Conservation (phyloP, 2,888 invertebrate genomes). For the Leptodirus hochenwartii region DNA sequence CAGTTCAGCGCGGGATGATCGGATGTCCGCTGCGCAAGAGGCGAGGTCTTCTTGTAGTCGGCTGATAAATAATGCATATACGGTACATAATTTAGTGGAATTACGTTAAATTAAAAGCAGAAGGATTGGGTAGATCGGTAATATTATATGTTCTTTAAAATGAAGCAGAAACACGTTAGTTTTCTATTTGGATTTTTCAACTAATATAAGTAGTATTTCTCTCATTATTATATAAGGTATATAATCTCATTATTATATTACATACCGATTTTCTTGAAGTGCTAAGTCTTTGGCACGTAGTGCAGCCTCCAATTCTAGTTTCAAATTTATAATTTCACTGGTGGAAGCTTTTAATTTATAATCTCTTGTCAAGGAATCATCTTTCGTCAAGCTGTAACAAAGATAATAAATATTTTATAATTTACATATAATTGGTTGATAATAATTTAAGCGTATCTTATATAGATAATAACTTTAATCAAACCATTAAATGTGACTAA, state of each 20-base stretch:
- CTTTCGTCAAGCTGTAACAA: slow-evolving; percentile 17
- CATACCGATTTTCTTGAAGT: slow-evolving; percentile 36
- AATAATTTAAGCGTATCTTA: too few species aligned
- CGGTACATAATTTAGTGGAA: slow-evolving; percentile 2
- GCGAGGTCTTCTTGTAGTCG: slow-evolving; percentile 56
- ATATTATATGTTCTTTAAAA: neutral
- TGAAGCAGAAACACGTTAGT: neutral
- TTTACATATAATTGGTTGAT: too few species aligned
- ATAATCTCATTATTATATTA: neutral
- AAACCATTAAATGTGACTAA: too few species aligned
- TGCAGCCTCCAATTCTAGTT: slow-evolving; percentile 37
- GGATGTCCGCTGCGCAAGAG: slow-evolving; percentile 39
- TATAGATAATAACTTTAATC: too few species aligned
- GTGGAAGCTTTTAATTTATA: slow-evolving; percentile 31
- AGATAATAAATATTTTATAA: slow-evolving; percentile 1
- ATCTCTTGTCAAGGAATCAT: slow-evolving; percentile 28
- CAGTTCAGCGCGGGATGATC: slow-evolving; percentile 44
- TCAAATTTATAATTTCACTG: slow-evolving; percentile 35
- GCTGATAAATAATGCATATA: slow-evolving; percentile 22
- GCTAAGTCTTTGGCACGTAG: slow-evolving; percentile 38
- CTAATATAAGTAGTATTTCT: too few species aligned
- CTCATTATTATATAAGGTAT: neutral
- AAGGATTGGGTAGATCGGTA: too few species aligned
- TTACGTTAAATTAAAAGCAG: neutral
- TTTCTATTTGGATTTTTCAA: slow-evolving; percentile 6